A percentile compares a stretch with the other conserved stretches of the same genome.
phyloP scores from a whole-genome alignment of 2,113 vertebrate species.

The Grammomys surdaster region DNA sequence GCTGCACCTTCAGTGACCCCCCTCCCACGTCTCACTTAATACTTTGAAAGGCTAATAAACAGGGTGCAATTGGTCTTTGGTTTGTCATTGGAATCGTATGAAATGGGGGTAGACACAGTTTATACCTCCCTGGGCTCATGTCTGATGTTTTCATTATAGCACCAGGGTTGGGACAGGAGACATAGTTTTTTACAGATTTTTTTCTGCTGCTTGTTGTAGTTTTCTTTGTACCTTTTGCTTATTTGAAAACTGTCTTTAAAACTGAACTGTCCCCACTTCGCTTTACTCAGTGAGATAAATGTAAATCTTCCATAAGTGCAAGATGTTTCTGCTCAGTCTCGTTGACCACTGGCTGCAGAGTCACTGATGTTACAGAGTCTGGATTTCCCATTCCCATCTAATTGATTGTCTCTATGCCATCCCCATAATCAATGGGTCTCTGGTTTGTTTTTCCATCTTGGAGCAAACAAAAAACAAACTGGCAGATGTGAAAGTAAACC shows the following conservation, averaged over 20 bases:
- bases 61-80: not conserved
- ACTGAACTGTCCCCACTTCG: not conserved
- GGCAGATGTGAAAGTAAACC: not conserved
- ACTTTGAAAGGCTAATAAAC: no score
- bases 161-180: rapidly evolving
- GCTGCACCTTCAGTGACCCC: not conserved
- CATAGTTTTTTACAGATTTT: not conserved
- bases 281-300: not conserved
- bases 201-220: not conserved
- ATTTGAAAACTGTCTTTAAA: constrained; percentile 15
- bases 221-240: not conserved
- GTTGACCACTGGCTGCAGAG: not conserved
- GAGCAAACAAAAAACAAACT: not conserved
- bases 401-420: not conserved
- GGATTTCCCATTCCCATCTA: not conserved
- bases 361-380: not conserved
- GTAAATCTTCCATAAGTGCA: not conserved
- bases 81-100: not conserved
- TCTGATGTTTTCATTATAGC: not conserved
- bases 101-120: no score
- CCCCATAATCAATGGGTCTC: not conserved
- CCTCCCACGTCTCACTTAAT: not conserved
- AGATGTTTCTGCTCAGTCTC: not conserved
- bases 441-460: not conserved
- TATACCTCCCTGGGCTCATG: not conserved